These are phyloP conservation scores for Rutpela maculata DNA, from an alignment of 2,888 invertebrate genomes.

Conservation along the genomic window DNA sequence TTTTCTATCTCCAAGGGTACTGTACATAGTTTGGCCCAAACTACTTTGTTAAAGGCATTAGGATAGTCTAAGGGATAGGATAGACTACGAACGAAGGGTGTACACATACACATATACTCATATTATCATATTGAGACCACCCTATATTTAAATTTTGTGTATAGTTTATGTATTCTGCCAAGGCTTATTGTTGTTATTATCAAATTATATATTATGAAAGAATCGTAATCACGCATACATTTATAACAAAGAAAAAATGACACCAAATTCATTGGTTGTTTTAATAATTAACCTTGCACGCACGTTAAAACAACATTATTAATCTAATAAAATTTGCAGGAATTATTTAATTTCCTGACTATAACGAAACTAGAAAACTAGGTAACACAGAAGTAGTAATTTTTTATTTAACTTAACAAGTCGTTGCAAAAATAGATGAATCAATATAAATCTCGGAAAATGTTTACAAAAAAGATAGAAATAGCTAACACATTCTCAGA, in stretches of 20 bases:
- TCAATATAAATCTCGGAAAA: no score
- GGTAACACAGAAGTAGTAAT: background rate
- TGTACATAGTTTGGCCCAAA: no score
- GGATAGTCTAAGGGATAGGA: no score
- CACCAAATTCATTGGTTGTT: background rate
- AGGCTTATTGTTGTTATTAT: background rate
- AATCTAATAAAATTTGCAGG: background rate
- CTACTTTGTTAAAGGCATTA: no score
- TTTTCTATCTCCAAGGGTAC: no score
- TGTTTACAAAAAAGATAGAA: no score
- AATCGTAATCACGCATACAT: background rate
- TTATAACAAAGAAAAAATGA: background rate
- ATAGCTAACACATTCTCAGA: no score
- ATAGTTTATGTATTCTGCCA: background rate
- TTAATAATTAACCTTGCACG: background rate
- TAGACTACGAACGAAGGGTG: no score
- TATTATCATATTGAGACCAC: conserved; percentile 48
- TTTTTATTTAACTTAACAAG: no score
- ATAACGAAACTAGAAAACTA: background rate
- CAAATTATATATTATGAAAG: background rate
- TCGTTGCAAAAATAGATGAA: no score
- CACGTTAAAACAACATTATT: background rate
- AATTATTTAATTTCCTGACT: background rate
- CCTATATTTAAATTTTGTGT: background rate
- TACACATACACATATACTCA: no score